phyloP scores from a whole-genome alignment of 1,140 invertebrate genomes.

The Drosophila funebris region DNA sequence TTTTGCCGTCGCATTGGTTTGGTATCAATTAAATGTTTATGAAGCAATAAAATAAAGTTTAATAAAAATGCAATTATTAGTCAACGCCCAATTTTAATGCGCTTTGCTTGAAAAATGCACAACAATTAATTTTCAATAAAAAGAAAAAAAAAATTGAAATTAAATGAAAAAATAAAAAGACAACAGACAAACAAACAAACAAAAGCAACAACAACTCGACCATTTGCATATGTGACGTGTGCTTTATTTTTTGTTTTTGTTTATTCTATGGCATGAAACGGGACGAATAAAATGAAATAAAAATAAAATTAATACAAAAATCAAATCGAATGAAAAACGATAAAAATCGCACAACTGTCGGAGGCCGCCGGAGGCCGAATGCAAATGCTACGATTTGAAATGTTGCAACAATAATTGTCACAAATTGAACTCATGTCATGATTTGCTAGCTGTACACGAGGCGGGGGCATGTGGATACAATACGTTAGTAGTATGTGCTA shows the following conservation, averaged over 20 bases:
- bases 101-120: constrained; percentile 36
- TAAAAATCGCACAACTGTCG: constrained; percentile 49
- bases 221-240: constrained; percentile 31
- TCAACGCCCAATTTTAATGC: constrained; percentile 55
- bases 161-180: too few relatives aligned
- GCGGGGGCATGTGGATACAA: not conserved
- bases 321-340: constrained; percentile 51
- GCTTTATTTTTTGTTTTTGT: not conserved
- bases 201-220: constrained; percentile 3
- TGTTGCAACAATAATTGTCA: constrained; percentile 63
- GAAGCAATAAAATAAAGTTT: constrained; percentile 27
- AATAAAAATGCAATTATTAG: constrained; percentile 49
- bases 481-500: not conserved
- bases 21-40: constrained; percentile 22
- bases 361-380: constrained; percentile 46
- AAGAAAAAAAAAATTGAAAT: constrained; percentile 11
- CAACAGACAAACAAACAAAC: too few relatives aligned
- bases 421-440: constrained; percentile 63
- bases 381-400: constrained; percentile 54
- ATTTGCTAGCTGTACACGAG: constrained; percentile 19
- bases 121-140: constrained; percentile 47
- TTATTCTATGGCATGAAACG: constrained; percentile 9
- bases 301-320: constrained; percentile 25
- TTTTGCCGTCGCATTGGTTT: not conserved
- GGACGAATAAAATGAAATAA: constrained; percentile 13